Base-by-base conservation (phyloP, 1,140 invertebrate species). In the Helicoverpa zea region DNA sequence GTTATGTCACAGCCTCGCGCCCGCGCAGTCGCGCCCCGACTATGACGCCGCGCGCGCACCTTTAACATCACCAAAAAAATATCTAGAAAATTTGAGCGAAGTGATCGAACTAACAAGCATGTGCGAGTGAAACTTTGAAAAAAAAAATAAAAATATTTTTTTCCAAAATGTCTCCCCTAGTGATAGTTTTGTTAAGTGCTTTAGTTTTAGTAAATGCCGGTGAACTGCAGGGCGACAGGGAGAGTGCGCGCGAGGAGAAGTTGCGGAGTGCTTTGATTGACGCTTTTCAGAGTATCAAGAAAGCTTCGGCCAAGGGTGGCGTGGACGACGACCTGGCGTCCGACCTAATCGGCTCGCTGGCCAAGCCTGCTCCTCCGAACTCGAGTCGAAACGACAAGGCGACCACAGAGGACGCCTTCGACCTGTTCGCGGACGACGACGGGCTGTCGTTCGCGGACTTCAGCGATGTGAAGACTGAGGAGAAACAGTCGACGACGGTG, bases 261-360 rank as follows among this genome's bases (percentile, higher is more conserved):
- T 82, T 95, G 7, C 77, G 94, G 3, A 95, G 92, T 82, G 94
- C 85, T 51, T 81, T 95, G 29, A 95, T 95, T 7, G 93, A 95
- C 83, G 94, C 94, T 70, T 95, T 95, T 83, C 94, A 95, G 58
- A 94, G 88, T 63, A 94, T 95, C 61, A 95, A 95, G 66, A 92
- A 94, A 82, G 88, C 87, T 14, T 93, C 91, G 3, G 89, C 88
- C 7, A 93, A 90, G 76, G 94, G 92, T n/a, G 89, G 89, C 0
- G 70, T 89, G 23, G 90, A 93, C 63, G 92, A 90, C 52, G 91
- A 92, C 63, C 75, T 83, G 14, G 89, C 81, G 0, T 88, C 92
- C 0, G 92, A 92, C 63, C 75, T 95, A 30, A 89, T 91, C 12
- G 92, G 91, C 13, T 94, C 93, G 12, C 82, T 90, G 58, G 83